phyloP scores from a whole-genome alignment of 2,797 vertebrate species.

The Lacerta viridis region DNA sequence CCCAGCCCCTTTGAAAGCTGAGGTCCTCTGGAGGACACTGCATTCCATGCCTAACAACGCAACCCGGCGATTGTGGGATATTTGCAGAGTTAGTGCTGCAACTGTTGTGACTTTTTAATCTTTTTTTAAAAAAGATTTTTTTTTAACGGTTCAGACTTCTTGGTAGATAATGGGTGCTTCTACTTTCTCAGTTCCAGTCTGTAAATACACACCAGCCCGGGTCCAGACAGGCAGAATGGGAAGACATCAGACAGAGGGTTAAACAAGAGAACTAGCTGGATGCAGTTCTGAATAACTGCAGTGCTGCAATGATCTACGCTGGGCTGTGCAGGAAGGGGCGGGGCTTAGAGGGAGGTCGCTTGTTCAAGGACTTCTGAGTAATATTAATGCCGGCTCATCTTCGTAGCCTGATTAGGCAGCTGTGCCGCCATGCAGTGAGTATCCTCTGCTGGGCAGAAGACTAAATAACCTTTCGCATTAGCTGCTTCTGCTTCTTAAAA shows the following conservation, averaged over 20 bases:
- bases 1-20: not conserved
- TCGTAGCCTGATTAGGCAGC: not conserved
- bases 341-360: constrained; percentile 7
- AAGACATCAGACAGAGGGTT: not conserved
- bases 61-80: not conserved
- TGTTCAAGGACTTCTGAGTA: constrained; percentile 23
- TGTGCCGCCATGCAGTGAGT: not conserved
- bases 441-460: not conserved
- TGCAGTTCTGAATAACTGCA: not conserved
- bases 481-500: not conserved
- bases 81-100: no score
- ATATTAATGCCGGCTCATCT: not conserved
- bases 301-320: constrained; percentile 31
- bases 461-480: not conserved
- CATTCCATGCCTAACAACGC: not conserved
- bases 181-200: not conserved
- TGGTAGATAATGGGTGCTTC: not conserved
- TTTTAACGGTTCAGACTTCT: no score
- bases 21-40: not conserved
- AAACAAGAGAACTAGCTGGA: not conserved
- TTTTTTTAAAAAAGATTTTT: no score
- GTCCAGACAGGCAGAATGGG: not conserved
- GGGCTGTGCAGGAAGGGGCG: not conserved
- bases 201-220: not conserved
- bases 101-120: no score